These are phyloP conservation scores for Oikopleura vanhoeffeni DNA, from an alignment of 23 tunicate species.

Conservation along the genomic window DNA sequence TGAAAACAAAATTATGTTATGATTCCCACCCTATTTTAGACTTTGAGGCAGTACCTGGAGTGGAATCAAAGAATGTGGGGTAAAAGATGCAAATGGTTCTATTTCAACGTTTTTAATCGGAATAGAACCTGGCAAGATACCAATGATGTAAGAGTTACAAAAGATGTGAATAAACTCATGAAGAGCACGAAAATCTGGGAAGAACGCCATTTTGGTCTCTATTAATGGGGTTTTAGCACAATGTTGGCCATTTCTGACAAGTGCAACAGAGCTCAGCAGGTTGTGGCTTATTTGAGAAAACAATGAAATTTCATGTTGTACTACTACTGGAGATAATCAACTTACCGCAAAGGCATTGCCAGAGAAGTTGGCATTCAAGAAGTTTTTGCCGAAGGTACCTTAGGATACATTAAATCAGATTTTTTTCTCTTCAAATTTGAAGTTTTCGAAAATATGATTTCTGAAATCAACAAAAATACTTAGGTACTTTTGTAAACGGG, in stretches of 20 bases:
- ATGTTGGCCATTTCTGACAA: constrained; percentile 79
- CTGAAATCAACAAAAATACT: too few species aligned
- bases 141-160: constrained; percentile 20
- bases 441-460: too few species aligned
- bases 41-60: constrained; percentile 62
- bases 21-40: too few species aligned
- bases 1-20: too few species aligned
- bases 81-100: constrained; percentile 18
- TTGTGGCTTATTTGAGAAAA: constrained; percentile 34
- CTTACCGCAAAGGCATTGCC: constrained; percentile 84
- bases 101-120: constrained; percentile 43
- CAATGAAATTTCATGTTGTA: constrained; percentile 43
- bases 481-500: too few species aligned
- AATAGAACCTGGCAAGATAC: constrained; percentile 42
- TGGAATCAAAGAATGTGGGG: constrained; percentile 55
- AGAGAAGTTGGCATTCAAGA: constrained; percentile 72
- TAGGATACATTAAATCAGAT: too few species aligned
- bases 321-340: constrained; percentile 89
- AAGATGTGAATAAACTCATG: constrained; percentile 20
- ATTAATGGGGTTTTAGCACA: constrained; percentile 33
- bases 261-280: constrained; percentile 60
- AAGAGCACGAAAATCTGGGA: constrained; percentile 76
- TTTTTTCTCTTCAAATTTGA: too few species aligned
- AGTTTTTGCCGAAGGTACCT: constrained; percentile 82
- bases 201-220: constrained; percentile 77